Percentiles rank a stretch among this genome's conserved stretches.
These are phyloP conservation scores for Drosophila melanosoma DNA, from an alignment of 2,888 invertebrate genomes.

Conservation along the genomic window DNA sequence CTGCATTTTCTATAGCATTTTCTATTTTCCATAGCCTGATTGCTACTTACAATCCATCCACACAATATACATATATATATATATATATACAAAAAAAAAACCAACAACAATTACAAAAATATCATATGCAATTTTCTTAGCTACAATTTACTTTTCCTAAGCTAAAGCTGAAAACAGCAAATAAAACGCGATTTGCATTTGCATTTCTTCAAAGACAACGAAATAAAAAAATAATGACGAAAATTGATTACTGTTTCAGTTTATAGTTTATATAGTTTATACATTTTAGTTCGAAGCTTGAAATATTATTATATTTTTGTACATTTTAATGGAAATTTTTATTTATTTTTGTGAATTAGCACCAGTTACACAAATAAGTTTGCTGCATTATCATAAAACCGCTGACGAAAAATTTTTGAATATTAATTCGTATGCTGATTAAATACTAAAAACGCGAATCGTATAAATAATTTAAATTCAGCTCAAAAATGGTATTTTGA, in stretches of 20 bases:
- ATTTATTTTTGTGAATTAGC: not conserved
- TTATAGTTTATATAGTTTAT: too few relatives aligned
- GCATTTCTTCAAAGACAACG: not conserved
- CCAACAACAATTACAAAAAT: not conserved
- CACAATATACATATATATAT: constrained; percentile 9
- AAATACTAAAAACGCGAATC: not conserved
- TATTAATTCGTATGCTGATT: not conserved
- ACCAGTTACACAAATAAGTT: constrained; percentile 1
- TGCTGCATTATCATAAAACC: not conserved
- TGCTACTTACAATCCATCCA: constrained; percentile 36
- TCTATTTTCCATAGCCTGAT: constrained; percentile 10
- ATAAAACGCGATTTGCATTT: not conserved
- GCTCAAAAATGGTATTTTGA: not conserved
- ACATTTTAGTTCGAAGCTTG: too few relatives aligned
- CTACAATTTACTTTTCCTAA: not conserved
- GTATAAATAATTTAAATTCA: not conserved
- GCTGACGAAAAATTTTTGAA: not conserved
- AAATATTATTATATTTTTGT: too few relatives aligned
- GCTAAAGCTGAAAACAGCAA: not conserved
- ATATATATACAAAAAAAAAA: too few relatives aligned
- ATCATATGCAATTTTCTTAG: not conserved
- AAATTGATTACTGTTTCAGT: too few relatives aligned
- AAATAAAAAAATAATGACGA: not conserved
- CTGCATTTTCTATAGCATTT: constrained; percentile 16
- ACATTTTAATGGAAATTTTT: too few relatives aligned